A percentile compares a stretch with the other conserved stretches of the same genome.
Evolutionary conservation across 1,140 invertebrate species (phyloP).

Genomic region (Pissodes strobi): DNA sequence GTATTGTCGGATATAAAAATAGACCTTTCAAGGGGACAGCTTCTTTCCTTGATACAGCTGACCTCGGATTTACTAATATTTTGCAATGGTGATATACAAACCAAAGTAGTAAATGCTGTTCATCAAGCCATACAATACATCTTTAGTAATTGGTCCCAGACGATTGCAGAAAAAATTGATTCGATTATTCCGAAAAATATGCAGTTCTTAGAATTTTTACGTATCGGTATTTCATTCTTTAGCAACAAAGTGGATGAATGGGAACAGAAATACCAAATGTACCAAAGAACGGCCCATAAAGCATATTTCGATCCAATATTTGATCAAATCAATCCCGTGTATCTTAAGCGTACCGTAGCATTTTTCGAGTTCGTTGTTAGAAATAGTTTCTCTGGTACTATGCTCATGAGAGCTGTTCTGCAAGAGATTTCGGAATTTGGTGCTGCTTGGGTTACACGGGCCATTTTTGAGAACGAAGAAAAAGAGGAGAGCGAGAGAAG

Average conservation of each 20-base stretch:
- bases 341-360: conserved; percentile 13
- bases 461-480: background rate
- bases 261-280: conserved; percentile 30
- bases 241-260: conserved; percentile 15
- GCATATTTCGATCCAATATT: conserved; percentile 25
- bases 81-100: background rate
- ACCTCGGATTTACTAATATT: background rate
- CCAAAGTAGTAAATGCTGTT: background rate
- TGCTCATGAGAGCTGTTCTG: conserved; percentile 6
- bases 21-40: background rate
- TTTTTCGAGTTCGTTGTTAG: conserved; percentile 30
- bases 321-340: conserved; percentile 5
- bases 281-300: conserved; percentile 13
- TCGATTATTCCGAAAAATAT: conserved; percentile 20
- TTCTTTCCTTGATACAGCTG: background rate
- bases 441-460: background rate
- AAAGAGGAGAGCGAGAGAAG: too few relatives aligned
- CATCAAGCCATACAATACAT: background rate
- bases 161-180: background rate
- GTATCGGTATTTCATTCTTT: conserved; percentile 31
- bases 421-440: conserved; percentile 8
- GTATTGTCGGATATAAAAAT: background rate
- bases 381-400: conserved; percentile 21
- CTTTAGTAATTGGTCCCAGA: background rate
- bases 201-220: conserved; percentile 17